Percentiles rank a stretch among this genome's conserved stretches.
Evolutionary conservation across 2,797 vertebrate genomes (phyloP).

Genomic region (Podarcis siculus): DNA sequence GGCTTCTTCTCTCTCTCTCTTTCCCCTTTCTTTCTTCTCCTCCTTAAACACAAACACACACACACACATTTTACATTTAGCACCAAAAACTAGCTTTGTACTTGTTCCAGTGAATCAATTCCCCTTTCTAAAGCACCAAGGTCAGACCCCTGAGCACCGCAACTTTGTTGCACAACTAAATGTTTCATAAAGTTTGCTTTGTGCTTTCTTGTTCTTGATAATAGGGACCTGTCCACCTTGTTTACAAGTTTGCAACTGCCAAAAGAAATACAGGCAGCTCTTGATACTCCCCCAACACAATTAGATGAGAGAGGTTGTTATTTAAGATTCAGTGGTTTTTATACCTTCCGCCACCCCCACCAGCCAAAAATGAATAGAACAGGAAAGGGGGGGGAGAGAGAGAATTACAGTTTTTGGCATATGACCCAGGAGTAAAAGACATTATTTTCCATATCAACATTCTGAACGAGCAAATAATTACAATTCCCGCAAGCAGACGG

Average conservation of each 20-base stretch:
- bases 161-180: slow-evolving; percentile 69
- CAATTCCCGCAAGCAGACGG: slow-evolving; percentile 21
- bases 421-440: slow-evolving; percentile 2
- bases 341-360: neutral
- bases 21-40: neutral
- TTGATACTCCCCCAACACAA: slow-evolving; percentile 40
- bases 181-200: slow-evolving; percentile 71
- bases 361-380: slow-evolving; percentile 22
- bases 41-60: neutral
- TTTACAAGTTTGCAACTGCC: slow-evolving; percentile 54
- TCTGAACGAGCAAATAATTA: slow-evolving; percentile 62
- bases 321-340: slow-evolving; percentile 46
- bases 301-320: slow-evolving; percentile 29
- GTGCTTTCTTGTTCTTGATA: slow-evolving; percentile 49
- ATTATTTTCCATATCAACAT: slow-evolving; percentile 59
- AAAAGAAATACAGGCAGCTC: slow-evolving; percentile 49
- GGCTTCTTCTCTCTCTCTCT: neutral
- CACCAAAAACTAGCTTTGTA: slow-evolving; percentile 80
- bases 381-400: slow-evolving; percentile 15
- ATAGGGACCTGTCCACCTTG: slow-evolving; percentile 37
- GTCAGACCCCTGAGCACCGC: slow-evolving; percentile 70
- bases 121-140: slow-evolving; percentile 78
- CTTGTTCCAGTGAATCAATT: slow-evolving; percentile 77
- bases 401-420: slow-evolving; percentile 32
- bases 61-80: slow-evolving; percentile 76